Percentiles rank a stretch among this genome's conserved stretches.
Conservation (phyloP, 2,888 invertebrate species). For the Omphaloscelis lunosa region DNA sequence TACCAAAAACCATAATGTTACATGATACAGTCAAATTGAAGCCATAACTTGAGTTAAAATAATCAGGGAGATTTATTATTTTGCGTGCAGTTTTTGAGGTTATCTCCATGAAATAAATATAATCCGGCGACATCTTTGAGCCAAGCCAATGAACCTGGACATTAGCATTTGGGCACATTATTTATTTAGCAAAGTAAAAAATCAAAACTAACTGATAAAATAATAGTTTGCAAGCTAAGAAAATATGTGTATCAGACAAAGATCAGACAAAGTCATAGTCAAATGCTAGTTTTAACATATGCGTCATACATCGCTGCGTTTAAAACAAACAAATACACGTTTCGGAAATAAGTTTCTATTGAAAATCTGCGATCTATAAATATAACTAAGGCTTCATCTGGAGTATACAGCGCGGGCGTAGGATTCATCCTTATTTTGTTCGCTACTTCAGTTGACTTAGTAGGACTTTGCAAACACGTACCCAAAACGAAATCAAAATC, state of each 20-base stretch:
- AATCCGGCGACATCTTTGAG: conserved; percentile 31
- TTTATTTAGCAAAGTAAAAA: conserved; percentile 13
- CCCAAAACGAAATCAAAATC: too few relatives aligned
- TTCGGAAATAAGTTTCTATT: too few relatives aligned
- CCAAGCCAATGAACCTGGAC: conserved; percentile 26
- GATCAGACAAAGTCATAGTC: conserved; percentile 1
- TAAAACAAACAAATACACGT: conserved; percentile 54
- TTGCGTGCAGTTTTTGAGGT: conserved; percentile 12
- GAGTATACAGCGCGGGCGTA: too few relatives aligned
- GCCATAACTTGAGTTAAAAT: conserved; percentile 14
- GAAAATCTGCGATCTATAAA: too few relatives aligned
- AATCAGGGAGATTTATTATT: conserved; percentile 29
- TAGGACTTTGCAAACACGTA: too few relatives aligned
- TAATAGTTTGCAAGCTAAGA: not conserved
- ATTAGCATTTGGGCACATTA: conserved; percentile 17
- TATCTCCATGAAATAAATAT: conserved; percentile 38
- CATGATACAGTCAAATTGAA: not conserved
- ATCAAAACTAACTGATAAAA: conserved; percentile 8
- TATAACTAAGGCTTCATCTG: too few relatives aligned
- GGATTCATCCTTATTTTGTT: too few relatives aligned
- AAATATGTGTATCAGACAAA: conserved; percentile 6
- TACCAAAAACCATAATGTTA: conserved; percentile 13
- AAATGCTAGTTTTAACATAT: conserved; percentile 17
- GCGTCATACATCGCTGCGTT: conserved; percentile 68
- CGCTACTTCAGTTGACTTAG: too few relatives aligned